phyloP scores from a whole-genome alignment of 2,888 invertebrate genomes.

The Chymomyza amoena region DNA sequence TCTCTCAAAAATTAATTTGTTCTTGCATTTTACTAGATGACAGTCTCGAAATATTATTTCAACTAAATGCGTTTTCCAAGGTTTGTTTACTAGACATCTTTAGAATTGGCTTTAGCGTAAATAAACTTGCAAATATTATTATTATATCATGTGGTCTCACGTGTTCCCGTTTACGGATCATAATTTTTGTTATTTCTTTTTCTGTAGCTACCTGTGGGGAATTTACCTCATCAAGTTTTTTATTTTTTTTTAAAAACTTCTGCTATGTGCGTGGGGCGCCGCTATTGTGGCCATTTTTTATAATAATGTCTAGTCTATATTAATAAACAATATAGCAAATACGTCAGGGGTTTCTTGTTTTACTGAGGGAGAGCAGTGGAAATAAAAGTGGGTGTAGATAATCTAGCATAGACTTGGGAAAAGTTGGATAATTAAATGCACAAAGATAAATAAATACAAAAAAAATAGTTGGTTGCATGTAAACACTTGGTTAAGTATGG shows the following conservation, averaged over 20 bases:
- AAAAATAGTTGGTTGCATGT: too few species aligned
- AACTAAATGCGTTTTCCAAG: neutral
- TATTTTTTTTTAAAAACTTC: neutral
- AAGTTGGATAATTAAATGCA: too few species aligned
- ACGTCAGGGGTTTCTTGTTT: conserved; percentile 38
- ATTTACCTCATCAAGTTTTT: conserved; percentile 42
- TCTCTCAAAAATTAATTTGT: neutral
- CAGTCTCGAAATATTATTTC: neutral
- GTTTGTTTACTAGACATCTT: neutral
- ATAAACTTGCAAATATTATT: conserved; percentile 39
- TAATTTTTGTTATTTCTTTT: conserved; percentile 49
- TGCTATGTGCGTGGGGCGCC: conserved; percentile 30
- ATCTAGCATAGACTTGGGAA: neutral
- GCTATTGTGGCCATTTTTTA: conserved; percentile 36
- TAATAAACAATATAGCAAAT: conserved; percentile 51
- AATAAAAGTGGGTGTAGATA: neutral
- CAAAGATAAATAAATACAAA: too few species aligned
- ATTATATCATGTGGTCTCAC: conserved; percentile 53
- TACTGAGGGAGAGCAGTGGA: conserved; percentile 10
- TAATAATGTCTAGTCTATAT: conserved; percentile 37
- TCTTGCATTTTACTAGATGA: neutral
- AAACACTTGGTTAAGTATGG: too few species aligned
- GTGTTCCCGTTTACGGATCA: conserved; percentile 47
- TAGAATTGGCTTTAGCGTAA: conserved; percentile 19
- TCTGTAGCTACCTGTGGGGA: conserved; percentile 48